Base-by-base conservation (phyloP, 2,888 invertebrate species). In the Tetragonula carbonaria region DNA sequence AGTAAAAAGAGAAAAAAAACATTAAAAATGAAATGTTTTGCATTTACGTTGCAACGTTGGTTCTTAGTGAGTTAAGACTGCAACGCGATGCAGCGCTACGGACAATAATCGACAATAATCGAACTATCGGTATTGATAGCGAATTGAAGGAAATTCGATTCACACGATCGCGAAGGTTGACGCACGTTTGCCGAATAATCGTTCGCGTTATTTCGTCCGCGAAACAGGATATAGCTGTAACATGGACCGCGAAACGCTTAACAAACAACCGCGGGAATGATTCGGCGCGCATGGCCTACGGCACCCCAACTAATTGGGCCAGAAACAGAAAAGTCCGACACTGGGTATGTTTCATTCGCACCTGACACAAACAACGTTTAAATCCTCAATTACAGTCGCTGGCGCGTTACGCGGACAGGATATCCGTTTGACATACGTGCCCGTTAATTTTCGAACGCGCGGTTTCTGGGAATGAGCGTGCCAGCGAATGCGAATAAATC, bases 321-420 rank as follows among this genome's bases (percentile, higher is more conserved):
- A 77, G 86, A 76, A 88, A 84, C 85, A 84, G 87, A 88, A 88
- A 87, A 88, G 68, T 86, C 78, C 63, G 73, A 63, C 72, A 74
- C 28, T 63, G 84, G 79, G 84, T 78, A 86, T 82, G 87, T 87
- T 87, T 80, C 82, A 80, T 74, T 84, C 79, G 85, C 82, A 88
- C 80, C 85, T 86, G 88, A 83, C 82, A 77, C 82, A 80, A 88
- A 85, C 85, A 83, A 78, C 85, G 82, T 63, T 86, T 81, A 88
- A 88, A 81, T 85, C 75, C 80, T 79, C 88, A 78, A 87, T 87
- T 87, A 87, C 87, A 80, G 79, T 78, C 71, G 78, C 66, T 65
- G 73, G 80, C 71, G 79, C 68, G 87, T 71, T 55, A 67, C 72
- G 77, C 57, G 75, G 65, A 70, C 84, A 62, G 74, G 77, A 85